Evolutionary conservation across 2,797 vertebrate species (phyloP).

Genomic region (Smutsia gigantea): DNA sequence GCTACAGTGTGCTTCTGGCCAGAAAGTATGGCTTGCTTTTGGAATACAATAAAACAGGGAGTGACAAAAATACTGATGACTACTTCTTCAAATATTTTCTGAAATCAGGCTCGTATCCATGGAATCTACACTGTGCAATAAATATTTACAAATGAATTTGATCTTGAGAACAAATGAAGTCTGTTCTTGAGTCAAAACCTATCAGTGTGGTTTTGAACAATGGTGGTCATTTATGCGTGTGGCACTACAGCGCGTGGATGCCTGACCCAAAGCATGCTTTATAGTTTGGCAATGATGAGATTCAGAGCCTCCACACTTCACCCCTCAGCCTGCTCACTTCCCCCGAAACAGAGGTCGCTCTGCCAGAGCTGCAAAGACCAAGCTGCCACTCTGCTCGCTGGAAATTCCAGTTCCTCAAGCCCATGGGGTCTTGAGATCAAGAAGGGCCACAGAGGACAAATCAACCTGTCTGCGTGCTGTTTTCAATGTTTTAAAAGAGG

Average conservation of each 20-base stretch:
- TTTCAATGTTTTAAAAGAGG: not conserved
- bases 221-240: not conserved
- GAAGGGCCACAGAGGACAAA: too few species aligned
- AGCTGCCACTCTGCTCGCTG: accelerated
- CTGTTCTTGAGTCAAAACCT: not conserved
- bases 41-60: not conserved
- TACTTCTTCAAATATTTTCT: not conserved
- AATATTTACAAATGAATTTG: not conserved
- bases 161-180: too few species aligned
- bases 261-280: accelerated
- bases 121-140: not conserved
- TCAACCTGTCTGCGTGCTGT: not conserved
- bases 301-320: not conserved
- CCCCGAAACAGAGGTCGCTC: accelerated
- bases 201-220: not conserved
- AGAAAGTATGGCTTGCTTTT: not conserved
- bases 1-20: too few species aligned
- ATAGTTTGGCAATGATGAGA: accelerated
- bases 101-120: not conserved
- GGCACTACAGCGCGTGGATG: accelerated
- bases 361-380: accelerated
- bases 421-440: accelerated
- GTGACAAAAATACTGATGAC: not conserved
- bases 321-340: too few species aligned
- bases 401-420: too few species aligned